Percentiles rank a stretch among this genome's conserved stretches.
These are phyloP conservation scores for Gallinago undulata DNA, from an alignment of 2,113 vertebrate species.

Conservation along the genomic window DNA sequence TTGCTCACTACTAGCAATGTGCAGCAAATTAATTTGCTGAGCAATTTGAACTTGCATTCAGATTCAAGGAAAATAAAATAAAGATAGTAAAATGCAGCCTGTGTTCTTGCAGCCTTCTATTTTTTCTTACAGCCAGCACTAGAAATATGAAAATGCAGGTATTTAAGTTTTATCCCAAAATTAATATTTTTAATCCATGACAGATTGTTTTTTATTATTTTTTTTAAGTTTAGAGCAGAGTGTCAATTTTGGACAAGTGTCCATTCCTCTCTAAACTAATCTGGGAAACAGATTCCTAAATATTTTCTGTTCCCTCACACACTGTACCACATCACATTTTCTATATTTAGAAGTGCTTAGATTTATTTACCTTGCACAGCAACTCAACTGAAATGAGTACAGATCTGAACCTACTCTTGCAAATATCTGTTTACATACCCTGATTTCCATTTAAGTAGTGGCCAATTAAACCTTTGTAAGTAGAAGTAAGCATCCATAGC, in stretches of 20 bases:
- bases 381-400: background rate
- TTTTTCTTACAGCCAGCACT: background rate
- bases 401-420: background rate
- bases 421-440: conserved; percentile 33
- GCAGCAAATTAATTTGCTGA: background rate
- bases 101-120: background rate
- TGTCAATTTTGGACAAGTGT: background rate
- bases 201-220: too few relatives aligned
- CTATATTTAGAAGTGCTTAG: conserved; percentile 40
- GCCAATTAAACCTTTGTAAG: conserved; percentile 29
- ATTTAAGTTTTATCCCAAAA: background rate
- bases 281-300: background rate
- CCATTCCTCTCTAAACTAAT: background rate
- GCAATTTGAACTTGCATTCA: background rate
- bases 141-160: background rate
- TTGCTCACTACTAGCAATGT: background rate
- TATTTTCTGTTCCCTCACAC: background rate
- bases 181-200: background rate
- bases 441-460: conserved; percentile 37
- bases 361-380: conserved; percentile 38
- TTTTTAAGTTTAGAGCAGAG: background rate
- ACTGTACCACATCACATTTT: background rate
- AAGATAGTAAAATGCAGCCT: background rate
- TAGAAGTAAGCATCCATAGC: background rate
- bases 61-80: background rate